Conservation (phyloP, 1,140 invertebrate genomes). For the Pseudomyrmex cubaensis region DNA sequence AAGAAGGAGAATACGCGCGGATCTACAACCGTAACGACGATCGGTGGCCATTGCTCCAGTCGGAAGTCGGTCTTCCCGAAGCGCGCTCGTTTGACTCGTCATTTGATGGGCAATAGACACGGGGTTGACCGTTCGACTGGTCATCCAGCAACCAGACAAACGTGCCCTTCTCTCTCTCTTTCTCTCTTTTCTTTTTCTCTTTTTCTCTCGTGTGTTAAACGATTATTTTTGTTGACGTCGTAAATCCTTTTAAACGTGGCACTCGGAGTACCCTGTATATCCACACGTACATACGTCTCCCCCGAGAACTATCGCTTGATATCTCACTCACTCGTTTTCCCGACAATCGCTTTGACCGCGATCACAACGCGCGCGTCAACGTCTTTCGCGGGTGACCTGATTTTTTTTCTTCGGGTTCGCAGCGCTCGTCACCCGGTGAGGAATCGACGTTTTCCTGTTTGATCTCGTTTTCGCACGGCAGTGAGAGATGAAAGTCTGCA, state of each 20-base stretch:
- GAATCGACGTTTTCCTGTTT: conserved; percentile 5
- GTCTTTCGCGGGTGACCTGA: conserved; percentile 37
- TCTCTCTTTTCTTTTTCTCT: not conserved
- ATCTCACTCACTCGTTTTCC: conserved; percentile 72
- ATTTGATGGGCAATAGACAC: conserved; percentile 76
- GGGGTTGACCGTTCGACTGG: conserved; percentile 70
- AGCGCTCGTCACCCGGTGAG: not conserved
- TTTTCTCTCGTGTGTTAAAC: conserved; percentile 68
- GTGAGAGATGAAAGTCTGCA: not conserved
- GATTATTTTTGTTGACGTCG: conserved; percentile 78
- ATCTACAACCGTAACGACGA: conserved; percentile 54
- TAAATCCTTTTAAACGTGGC: conserved; percentile 74
- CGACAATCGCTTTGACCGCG: conserved; percentile 62
- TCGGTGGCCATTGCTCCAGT: conserved; percentile 49
- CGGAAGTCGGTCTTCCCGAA: conserved; percentile 68
- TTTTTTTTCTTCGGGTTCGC: not conserved
- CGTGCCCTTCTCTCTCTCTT: conserved; percentile 36
- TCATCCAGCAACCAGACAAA: conserved; percentile 63
- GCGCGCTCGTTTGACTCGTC: conserved; percentile 64
- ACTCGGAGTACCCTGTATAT: conserved; percentile 68
- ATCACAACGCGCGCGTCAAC: conserved; percentile 35
- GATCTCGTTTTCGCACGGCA: not conserved
- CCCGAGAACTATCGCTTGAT: conserved; percentile 72
- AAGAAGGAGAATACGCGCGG: conserved; percentile 16
- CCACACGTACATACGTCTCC: conserved; percentile 59